Evolutionary conservation across 2,888 invertebrate genomes (phyloP).

Genomic region (Schizotus pectinicornis): DNA sequence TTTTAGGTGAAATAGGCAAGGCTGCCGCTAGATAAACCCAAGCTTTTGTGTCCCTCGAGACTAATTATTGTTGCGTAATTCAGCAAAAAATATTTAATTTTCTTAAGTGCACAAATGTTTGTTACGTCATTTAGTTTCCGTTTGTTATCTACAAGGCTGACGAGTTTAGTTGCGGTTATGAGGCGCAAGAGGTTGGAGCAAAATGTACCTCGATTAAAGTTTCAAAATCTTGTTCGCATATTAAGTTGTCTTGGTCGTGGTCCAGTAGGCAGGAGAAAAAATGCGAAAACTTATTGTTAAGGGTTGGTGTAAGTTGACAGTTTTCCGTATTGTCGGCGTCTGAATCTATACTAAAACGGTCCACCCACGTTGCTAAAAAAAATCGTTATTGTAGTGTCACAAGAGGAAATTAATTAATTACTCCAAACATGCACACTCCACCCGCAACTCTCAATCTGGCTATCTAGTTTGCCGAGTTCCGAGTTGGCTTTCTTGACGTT

Average conservation of each 20-base stretch:
- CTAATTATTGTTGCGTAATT: no score
- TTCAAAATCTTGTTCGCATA: slow-evolving; percentile 74
- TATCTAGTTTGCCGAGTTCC: slow-evolving; percentile 51
- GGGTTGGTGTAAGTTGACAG: slow-evolving; percentile 67
- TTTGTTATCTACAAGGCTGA: neutral
- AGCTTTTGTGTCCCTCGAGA: no score
- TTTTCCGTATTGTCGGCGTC: slow-evolving; percentile 64
- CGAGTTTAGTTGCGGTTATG: slow-evolving; percentile 2
- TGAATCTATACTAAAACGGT: slow-evolving; percentile 72
- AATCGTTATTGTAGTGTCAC: slow-evolving; percentile 3
- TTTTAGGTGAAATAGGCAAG: no score
- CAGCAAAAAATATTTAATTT: no score
- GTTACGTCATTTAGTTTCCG: no score
- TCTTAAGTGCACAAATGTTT: no score
- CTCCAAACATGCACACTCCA: slow-evolving; percentile 83
- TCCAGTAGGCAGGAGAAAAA: slow-evolving; percentile 75
- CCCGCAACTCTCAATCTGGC: slow-evolving; percentile 63
- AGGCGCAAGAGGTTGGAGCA: slow-evolving; percentile 1
- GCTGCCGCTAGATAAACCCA: no score
- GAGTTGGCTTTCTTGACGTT: slow-evolving; percentile 56
- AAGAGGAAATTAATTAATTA: slow-evolving; percentile 55
- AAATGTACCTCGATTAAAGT: slow-evolving; percentile 67
- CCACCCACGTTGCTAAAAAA: slow-evolving; percentile 74
- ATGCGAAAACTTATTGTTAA: slow-evolving; percentile 72
- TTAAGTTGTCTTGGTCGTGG: slow-evolving; percentile 74